phyloP scores from a whole-genome alignment of 2,888 invertebrate genomes.

The Synanthedon andrenaeformis region DNA sequence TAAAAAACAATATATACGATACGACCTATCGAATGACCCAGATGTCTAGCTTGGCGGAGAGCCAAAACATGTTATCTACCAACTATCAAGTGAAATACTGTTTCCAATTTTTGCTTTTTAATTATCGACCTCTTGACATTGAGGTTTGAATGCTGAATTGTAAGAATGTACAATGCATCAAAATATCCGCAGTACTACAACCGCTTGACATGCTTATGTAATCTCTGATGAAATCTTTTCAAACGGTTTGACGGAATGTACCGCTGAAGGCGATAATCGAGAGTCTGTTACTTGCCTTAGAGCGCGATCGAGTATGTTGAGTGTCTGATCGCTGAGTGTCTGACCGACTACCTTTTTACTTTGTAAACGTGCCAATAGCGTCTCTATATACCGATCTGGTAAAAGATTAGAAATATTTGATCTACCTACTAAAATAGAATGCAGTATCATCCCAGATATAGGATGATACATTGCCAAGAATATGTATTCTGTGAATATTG shows the following conservation, averaged over 20 bases:
- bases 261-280: neutral
- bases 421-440: no score
- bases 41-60: conserved; percentile 40
- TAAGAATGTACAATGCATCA: conserved; percentile 2
- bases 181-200: neutral
- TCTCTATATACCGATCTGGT: no score
- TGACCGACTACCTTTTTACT: no score
- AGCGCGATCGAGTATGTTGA: no score
- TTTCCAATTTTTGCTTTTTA: conserved; percentile 60
- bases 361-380: no score
- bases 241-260: neutral
- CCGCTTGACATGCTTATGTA: neutral
- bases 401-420: no score
- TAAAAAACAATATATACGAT: neutral
- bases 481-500: no score
- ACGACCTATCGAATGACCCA: conserved; percentile 39
- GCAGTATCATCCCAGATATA: no score
- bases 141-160: conserved; percentile 26
- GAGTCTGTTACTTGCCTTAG: neutral
- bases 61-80: conserved; percentile 54
- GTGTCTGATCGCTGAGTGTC: no score
- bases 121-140: conserved; percentile 51
- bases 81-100: conserved; percentile 40
- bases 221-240: conserved; percentile 1
- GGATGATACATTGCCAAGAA: no score